Percentiles rank a stretch among this genome's conserved stretches.
Conservation (phyloP, 2,888 invertebrate genomes). For the Diaperis boleti region DNA sequence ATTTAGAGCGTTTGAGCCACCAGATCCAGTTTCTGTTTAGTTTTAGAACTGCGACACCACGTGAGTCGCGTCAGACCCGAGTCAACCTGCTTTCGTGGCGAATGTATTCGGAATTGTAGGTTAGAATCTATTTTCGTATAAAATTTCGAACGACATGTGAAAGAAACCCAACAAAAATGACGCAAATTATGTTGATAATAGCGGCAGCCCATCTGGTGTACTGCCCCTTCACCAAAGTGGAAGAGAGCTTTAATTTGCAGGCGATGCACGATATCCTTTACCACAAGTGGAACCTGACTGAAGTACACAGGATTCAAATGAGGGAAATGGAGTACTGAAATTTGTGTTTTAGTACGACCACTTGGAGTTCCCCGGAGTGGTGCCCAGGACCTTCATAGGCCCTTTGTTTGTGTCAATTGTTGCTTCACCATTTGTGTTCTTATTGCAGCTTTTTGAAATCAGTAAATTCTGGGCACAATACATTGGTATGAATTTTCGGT, state of each 20-base stretch:
- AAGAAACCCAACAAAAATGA: slow-evolving; percentile 69
- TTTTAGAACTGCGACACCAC: not conserved
- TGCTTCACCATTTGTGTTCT: slow-evolving; percentile 80
- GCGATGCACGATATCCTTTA: slow-evolving; percentile 97
- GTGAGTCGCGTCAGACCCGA: not conserved
- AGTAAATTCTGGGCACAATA: slow-evolving; percentile 92
- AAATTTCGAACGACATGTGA: slow-evolving; percentile 53
- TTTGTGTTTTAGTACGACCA: slow-evolving; percentile 87
- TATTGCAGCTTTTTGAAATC: slow-evolving; percentile 76
- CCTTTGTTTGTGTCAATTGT: slow-evolving; percentile 84
- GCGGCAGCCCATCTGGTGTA: slow-evolving; percentile 84
- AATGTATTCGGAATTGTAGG: slow-evolving; percentile 44
- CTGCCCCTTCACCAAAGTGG: slow-evolving; percentile 98
- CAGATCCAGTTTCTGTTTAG: not conserved
- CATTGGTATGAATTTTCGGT: slow-evolving; percentile 78
- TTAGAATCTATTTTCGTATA: slow-evolving; percentile 58
- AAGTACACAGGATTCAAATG: slow-evolving; percentile 71
- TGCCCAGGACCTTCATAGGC: slow-evolving; percentile 96
- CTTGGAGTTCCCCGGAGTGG: slow-evolving; percentile 96
- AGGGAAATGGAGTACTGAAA: not conserved
- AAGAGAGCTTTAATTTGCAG: slow-evolving; percentile 99
- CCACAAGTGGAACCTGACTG: slow-evolving; percentile 83
- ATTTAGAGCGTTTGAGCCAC: slow-evolving; percentile 34
- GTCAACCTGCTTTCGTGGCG: not conserved
- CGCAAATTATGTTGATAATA: slow-evolving; percentile 79